Percentiles rank a stretch among this genome's conserved stretches.
phyloP scores from a whole-genome alignment of 2,113 vertebrate genomes.

The Aptenodytes forsteri region DNA sequence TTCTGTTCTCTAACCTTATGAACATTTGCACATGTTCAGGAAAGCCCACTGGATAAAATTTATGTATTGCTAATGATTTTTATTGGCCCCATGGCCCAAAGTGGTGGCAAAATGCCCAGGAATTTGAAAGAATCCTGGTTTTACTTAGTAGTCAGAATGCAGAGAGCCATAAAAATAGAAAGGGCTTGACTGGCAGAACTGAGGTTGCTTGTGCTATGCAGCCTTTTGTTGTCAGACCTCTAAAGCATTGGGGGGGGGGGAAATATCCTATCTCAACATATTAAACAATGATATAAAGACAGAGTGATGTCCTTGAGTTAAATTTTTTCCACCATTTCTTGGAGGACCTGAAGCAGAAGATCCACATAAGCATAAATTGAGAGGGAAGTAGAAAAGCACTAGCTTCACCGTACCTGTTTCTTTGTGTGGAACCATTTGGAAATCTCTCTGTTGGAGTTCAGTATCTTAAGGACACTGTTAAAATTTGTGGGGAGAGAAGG shows the following conservation, averaged over 20 bases:
- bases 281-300: background rate
- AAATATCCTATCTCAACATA: background rate
- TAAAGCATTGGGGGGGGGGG: background rate
- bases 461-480: background rate
- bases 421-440: background rate
- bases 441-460: background rate
- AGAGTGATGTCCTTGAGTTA: background rate
- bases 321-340: background rate
- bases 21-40: constrained; percentile 77
- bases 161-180: constrained; percentile 62
- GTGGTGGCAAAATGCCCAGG: constrained; percentile 73
- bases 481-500: background rate
- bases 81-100: constrained; percentile 73
- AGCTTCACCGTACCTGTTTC: background rate
- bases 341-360: background rate
- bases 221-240: background rate
- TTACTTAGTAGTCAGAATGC: constrained; percentile 65
- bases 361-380: background rate
- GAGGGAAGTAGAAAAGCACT: background rate
- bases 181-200: background rate
- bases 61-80: constrained; percentile 82
- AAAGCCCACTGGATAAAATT: constrained; percentile 80
- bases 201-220: background rate
- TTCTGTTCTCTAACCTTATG: constrained; percentile 64
- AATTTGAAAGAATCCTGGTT: constrained; percentile 73